These are phyloP conservation scores for Dicrurus megarhynchus DNA, from an alignment of 2,113 vertebrate genomes.

Conservation along the genomic window DNA sequence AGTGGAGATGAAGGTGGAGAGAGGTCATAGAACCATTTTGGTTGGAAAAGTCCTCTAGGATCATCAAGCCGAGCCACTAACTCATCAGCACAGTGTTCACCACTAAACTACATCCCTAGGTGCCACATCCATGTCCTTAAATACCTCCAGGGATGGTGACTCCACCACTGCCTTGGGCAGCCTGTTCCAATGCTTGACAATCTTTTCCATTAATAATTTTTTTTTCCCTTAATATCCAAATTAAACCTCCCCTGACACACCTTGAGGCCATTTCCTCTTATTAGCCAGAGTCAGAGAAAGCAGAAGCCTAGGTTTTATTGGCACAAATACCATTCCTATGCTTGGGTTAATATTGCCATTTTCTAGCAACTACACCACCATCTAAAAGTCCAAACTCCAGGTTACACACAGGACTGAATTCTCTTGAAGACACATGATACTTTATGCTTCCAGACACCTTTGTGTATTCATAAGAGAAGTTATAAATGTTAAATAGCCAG, in stretches of 20 bases:
- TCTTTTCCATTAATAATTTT: not conserved
- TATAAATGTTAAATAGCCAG: not conserved
- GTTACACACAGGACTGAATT: not conserved
- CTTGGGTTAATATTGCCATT: not conserved
- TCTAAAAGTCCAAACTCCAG: not conserved
- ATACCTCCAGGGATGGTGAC: not conserved
- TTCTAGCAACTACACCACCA: not conserved
- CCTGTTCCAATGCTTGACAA: not conserved
- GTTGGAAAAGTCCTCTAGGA: not conserved
- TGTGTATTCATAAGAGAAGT: not conserved
- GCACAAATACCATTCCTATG: not conserved
- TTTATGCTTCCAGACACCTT: not conserved
- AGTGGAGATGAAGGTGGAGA: not conserved
- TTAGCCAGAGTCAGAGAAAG: not conserved
- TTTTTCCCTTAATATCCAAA: not conserved
- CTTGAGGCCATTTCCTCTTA: not conserved
- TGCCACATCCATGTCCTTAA: not conserved
- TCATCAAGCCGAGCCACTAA: not conserved
- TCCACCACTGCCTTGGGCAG: not conserved
- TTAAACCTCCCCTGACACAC: not conserved
- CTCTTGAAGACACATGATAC: not conserved
- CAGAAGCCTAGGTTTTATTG: not conserved
- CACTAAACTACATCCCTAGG: not conserved
- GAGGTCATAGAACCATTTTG: not conserved
- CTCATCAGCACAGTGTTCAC: not conserved